Base-by-base conservation (phyloP, 1,140 invertebrate genomes). In the Leucophenga varia region DNA sequence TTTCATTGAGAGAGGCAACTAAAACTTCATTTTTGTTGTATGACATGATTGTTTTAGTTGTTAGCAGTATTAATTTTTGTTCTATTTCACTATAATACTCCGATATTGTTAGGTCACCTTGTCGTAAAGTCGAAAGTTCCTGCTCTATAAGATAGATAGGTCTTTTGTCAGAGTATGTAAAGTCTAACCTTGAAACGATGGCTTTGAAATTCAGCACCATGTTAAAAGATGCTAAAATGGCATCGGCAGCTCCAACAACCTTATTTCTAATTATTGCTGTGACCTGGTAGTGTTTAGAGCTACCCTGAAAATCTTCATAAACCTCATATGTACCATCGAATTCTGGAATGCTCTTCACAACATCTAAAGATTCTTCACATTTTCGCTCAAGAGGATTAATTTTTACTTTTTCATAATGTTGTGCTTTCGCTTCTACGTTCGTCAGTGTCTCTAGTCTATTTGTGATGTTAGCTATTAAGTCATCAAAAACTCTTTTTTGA, bases 171-270 rank as follows among this genome's bases (percentile, higher is more conserved):
- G 46, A 14, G 21, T 54, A 54, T 5, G 52, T 45, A 41, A 49
- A 49, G 28, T 54, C 52, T 20, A 54, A 21, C 8, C 52, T 22
- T 21, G 25, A 20, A 28, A 49, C 41, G 41, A 54, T 54, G n/a
- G 46, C 52, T 18, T 49, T 45, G 35, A 54, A 54, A 42, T 54
- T 54, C 16, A 54, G 28, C 31, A 45, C 41, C 9, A 47, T 51
- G 18, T 53, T 53, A 20, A 43, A 53, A 4, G 45, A 43, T 14
- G 45, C 41, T 32, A 53, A 16, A 13, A 45, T 43, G 20, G 14
- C 12, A n/a, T 44, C 25, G n/a, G 41, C 52, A 1, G 28, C 8
- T 8, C 37, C 52, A 28, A 14, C 36, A 17, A 54, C 32, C 31
- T 54, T 54, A 35, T 54, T 54, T 20, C 52, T n/a, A 22, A 54